These are phyloP conservation scores for Aphodius sticticus DNA, from an alignment of 2,888 invertebrate species.

Conservation along the genomic window DNA sequence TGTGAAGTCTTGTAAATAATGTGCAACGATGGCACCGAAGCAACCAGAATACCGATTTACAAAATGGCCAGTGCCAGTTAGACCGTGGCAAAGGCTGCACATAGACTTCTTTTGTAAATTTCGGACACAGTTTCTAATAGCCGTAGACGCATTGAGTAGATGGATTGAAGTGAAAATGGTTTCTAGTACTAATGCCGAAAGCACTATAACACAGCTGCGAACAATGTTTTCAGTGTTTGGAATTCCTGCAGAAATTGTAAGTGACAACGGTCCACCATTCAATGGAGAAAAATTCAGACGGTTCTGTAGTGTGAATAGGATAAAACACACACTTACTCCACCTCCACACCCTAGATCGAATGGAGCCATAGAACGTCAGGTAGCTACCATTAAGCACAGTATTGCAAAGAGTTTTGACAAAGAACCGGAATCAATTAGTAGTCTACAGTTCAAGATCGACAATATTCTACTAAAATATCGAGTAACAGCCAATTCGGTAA, in stretches of 20 bases:
- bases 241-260: conserved; percentile 40
- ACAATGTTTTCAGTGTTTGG: conserved; percentile 42
- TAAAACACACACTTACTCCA: conserved; percentile 41
- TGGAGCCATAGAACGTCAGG: conserved; percentile 40
- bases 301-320: too few relatives aligned
- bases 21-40: conserved; percentile 20
- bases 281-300: conserved; percentile 38
- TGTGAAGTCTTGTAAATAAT: conserved; percentile 19
- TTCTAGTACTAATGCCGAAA: conserved; percentile 37
- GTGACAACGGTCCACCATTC: conserved; percentile 45
- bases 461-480: background rate
- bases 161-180: conserved; percentile 43
- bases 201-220: conserved; percentile 38
- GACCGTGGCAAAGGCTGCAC: conserved; percentile 18
- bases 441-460: background rate
- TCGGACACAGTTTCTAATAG: conserved; percentile 37
- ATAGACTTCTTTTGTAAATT: conserved; percentile 33
- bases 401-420: background rate
- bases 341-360: conserved; percentile 43
- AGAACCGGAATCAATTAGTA: too few relatives aligned
- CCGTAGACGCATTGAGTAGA: conserved; percentile 42
- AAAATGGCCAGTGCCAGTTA: background rate
- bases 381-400: conserved; percentile 43
- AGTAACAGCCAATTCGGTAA: background rate
- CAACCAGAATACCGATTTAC: background rate